Base-by-base conservation (phyloP, 2,797 vertebrate genomes). In the Hephaestus fuliginosus region DNA sequence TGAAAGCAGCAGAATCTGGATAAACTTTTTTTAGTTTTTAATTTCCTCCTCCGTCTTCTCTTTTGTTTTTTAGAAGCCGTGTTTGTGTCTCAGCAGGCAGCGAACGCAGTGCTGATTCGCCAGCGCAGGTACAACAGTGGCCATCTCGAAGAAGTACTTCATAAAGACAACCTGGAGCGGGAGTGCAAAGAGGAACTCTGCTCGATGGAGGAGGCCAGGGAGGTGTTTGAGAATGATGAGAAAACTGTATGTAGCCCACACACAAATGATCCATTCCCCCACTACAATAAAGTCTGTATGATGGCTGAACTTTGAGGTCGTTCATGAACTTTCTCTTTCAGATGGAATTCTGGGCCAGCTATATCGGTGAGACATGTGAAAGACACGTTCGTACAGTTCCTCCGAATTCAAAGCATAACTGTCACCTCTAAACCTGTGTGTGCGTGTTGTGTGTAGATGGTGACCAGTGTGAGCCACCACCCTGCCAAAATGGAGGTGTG, bases 131-230 rank as follows among this genome's bases (percentile, higher is more conserved):
- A 93, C 91, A 99, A 99, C 90, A 93, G 92, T 0, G 97, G 96
- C 22, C 66, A 84, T 2, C 18, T 97, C 13, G 98, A 99, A 89
- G 98, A 99, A 81, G 0, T 98, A 2, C 71, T 90, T 71, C 46
- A 78, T 0, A 71, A 52, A 3, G 97, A 89, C 62, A 97, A 98
- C 83, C 95, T 99, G 2, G 97, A 99, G 92, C 93, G 98, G n/a
- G 98, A 99, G 81, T 99, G 98, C 71, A 28, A 14, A 0, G 98
- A 99, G 89, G 98, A 99, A 90, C 65, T 6, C 14, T 99, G 98
- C 72, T 82, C 44, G 51, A 95, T 94, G 56, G 98, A 99, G 85
- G 98, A 99, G 92, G 98, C 97, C 53, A 94, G 97, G 78, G 98
- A 99, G 89, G 94, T 96, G 70, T 99, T 98, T 86, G 98, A 99